phyloP scores from a whole-genome alignment of 2,113 vertebrate genomes.

The Heloderma charlesbogerti region DNA sequence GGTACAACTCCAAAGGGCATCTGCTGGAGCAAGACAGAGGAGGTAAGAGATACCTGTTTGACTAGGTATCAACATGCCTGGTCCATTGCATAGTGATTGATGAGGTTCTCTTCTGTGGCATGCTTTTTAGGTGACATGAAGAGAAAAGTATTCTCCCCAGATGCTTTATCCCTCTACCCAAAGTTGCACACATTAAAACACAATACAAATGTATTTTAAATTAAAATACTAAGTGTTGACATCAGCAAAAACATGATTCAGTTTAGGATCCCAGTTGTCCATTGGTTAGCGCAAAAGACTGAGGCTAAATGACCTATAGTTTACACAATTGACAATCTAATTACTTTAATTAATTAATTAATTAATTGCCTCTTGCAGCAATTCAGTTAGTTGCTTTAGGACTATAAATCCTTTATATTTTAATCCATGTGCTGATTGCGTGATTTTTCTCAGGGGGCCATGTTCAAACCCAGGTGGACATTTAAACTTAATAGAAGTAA shows the following conservation, averaged over 20 bases:
- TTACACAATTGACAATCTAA: not conserved
- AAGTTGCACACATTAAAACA: not conserved
- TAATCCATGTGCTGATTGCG: not conserved
- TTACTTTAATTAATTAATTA: not conserved
- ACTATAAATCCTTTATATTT: not conserved
- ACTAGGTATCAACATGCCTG: not conserved
- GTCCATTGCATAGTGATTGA: not conserved
- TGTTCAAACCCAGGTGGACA: slow-evolving; percentile 23
- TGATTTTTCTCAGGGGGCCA: not conserved
- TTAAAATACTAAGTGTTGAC: not conserved
- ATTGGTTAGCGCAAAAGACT: not conserved
- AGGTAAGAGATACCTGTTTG: slow-evolving; percentile 75
- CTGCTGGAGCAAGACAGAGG: slow-evolving; percentile 69
- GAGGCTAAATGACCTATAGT: too few relatives aligned
- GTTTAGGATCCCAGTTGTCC: not conserved
- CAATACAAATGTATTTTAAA: not conserved
- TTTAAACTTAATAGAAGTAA: slow-evolving; percentile 10
- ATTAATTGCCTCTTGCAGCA: not conserved
- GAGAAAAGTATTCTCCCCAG: not conserved
- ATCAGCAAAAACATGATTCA: not conserved
- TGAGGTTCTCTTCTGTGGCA: not conserved
- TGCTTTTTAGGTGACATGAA: slow-evolving; percentile 5
- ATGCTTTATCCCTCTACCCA: not conserved
- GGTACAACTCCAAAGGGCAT: slow-evolving; percentile 90
- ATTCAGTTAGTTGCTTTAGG: not conserved